Base-by-base conservation (phyloP, 2,797 vertebrate genomes). In the Psittacula echo region DNA sequence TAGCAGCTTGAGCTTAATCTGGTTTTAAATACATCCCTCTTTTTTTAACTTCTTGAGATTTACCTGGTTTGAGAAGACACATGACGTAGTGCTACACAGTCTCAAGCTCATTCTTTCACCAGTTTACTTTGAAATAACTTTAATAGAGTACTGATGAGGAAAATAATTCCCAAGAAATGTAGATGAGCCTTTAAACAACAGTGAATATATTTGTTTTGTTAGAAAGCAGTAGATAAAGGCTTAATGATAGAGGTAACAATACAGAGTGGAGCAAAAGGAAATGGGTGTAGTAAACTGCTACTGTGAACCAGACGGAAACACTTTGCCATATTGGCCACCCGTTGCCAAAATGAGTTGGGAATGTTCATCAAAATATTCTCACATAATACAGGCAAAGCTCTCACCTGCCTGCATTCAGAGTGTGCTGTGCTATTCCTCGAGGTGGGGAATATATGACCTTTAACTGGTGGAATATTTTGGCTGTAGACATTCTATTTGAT, bases 21-120 rank as follows among this genome's bases (percentile, higher is more conserved):
- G 89, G 54, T 94, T 97, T 98, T 97, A 96, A 97, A 95, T 97
- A 96, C 87, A 94, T 92, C 42, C 96, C 37, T 93, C 94, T 96
- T 81, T 95, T 95, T 95, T 91, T 71, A 92, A 76, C 87, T 97
- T 96, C 90, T 96, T 88, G 95, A 84, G 90, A 68, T 94, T 88
- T 97, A 96, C 93, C 92, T 94, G 89, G 92, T 90, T 97, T 93
- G 87, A 94, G 93, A 96, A 97, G 93, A 94, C 71, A 87, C 80
- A 82, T 96, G 96, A 95, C 61, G 29, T 76, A 95, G 94, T 48
- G 80, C 87, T 97, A 42, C 77, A 85, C 42, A 68, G 72, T 56
- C 83, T 64, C 22, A 82, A 88, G 89, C 74, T 86, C 11, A 1
- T 60, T 85, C 48, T 66, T n/a, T 77, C 54, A 67, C 78, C 94